These are phyloP conservation scores for Pithys albifrons DNA, from an alignment of 2,113 vertebrate genomes.

Conservation along the genomic window DNA sequence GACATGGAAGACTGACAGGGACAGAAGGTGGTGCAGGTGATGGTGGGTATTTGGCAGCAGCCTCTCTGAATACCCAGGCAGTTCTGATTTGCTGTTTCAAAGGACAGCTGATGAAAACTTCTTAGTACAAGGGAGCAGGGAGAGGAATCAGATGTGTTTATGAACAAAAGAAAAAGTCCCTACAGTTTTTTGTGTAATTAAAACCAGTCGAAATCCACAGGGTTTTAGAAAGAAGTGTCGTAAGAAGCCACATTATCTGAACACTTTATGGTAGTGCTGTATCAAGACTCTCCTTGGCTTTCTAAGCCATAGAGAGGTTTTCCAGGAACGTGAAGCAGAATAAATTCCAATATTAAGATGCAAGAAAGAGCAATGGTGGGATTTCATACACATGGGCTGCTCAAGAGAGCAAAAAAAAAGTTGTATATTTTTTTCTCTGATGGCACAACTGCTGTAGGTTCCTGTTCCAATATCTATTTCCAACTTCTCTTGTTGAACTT, in stretches of 20 bases:
- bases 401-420: not conserved
- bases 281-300: not conserved
- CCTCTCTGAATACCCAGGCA: not conserved
- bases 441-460: not conserved
- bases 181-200: not conserved
- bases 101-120: not conserved
- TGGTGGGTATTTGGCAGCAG: not conserved
- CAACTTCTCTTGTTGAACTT: not conserved
- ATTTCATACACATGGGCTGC: not conserved
- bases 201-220: not conserved
- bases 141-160: not conserved
- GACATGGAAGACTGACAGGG: not conserved
- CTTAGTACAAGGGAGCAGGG: not conserved
- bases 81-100: not conserved
- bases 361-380: not conserved
- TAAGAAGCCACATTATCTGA: not conserved
- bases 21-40: not conserved
- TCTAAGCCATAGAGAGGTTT: not conserved
- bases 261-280: not conserved
- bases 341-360: not conserved
- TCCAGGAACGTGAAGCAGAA: not conserved
- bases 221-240: not conserved
- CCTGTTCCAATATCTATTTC: not conserved
- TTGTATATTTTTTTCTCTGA: not conserved
- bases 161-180: not conserved